Base-by-base conservation (phyloP, 2,888 invertebrate genomes). In the Brachypterus glaber region DNA sequence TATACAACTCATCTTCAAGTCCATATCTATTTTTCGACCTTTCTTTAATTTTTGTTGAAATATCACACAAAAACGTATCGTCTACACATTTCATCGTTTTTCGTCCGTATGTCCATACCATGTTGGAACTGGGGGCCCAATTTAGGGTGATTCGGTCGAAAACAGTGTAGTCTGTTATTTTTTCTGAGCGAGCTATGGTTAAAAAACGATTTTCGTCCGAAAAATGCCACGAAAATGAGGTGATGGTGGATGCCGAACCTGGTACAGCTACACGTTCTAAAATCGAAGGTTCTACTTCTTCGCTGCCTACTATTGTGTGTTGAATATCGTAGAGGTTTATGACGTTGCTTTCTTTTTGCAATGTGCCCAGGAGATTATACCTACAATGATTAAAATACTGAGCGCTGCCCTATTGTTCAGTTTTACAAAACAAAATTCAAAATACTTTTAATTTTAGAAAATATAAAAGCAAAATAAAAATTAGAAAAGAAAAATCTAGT, bases 171-270 rank as follows among this genome's bases (percentile, higher is more conserved):
- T 89, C 88, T 27, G 73, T 74, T 25, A 89, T 66, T 11, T 66
- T 61, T 27, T 79, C 81, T 73, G 12, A 5, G 1, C 70, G 56
- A n/a, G 74, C 68, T 32, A 82, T 76, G 1, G 81, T 77, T 35
- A 90, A 66, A 47, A 90, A 68, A 18, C 86, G 67, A 55, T 86
- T 86, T 61, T 82, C 83, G 55, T 88, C 80, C 3, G 70, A 70
- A 2, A 85, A 83, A 67, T 95, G 93, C 90, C 95, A 95, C 21
- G 83, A 78, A 63, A 89, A 85, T 42, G 88, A 82, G 7, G 81
- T 76, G 9, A 90, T 65, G 29, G 62, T 63, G 44, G 66, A 63
- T 12, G 63, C 63, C 16, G 11, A 11, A 32, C 63, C 67, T 33
- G 72, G 69, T 18, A 59, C 55, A n/a, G 79, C 72, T 40, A 76